Conservation (phyloP, 2,113 vertebrate genomes). For the Apteryx owenii region DNA sequence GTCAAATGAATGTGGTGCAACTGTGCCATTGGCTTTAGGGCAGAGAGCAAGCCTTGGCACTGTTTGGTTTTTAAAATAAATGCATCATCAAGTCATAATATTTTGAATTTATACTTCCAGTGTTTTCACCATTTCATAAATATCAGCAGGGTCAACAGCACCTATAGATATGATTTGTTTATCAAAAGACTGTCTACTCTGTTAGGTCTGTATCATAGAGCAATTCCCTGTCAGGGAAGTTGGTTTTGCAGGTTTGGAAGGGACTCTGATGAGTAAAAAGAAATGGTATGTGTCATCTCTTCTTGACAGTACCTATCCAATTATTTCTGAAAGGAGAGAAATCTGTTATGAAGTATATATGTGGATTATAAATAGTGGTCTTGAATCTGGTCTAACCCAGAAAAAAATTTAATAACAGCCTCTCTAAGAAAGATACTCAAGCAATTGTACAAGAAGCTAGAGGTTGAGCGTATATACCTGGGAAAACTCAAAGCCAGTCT, state of each 20-base stretch:
- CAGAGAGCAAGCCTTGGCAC: background rate
- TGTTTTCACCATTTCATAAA: background rate
- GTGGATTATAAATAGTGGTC: fast-evolving
- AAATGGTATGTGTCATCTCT: background rate
- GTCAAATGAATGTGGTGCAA: background rate
- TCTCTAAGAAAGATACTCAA: background rate
- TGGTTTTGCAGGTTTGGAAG: background rate
- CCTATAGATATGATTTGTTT: background rate
- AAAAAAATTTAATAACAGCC: background rate
- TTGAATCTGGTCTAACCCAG: background rate
- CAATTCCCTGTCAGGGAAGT: background rate
- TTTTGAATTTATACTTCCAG: background rate
- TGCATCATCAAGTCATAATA: background rate
- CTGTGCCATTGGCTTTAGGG: background rate
- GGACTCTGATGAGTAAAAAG: background rate
- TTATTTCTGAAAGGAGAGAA: background rate
- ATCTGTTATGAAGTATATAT: background rate
- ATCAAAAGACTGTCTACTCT: background rate
- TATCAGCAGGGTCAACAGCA: background rate
- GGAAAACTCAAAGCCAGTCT: background rate
- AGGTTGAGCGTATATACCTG: background rate
- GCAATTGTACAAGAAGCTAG: background rate
- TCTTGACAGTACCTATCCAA: background rate
- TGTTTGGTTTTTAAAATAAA: background rate
- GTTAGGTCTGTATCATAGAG: background rate